These are phyloP conservation scores for Trachurus trachurus DNA, from an alignment of 2,797 vertebrate genomes.

Conservation along the genomic window DNA sequence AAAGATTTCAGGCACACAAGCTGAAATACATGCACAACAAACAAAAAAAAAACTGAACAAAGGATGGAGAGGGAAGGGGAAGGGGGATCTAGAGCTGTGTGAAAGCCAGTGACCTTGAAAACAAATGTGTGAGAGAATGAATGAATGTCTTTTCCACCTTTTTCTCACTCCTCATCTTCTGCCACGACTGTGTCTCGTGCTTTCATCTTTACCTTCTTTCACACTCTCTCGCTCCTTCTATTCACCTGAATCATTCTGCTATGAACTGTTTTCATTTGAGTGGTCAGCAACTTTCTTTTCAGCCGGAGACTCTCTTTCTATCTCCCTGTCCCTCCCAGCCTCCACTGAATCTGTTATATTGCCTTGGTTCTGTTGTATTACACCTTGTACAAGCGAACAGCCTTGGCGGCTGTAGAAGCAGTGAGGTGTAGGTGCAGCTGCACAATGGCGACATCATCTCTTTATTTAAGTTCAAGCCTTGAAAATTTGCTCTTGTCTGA, in stretches of 20 bases:
- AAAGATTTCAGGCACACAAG: neutral
- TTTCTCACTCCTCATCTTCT: constrained; percentile 20
- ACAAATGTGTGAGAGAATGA: constrained; percentile 24
- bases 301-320: constrained; percentile 2
- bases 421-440: constrained; percentile 1
- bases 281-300: constrained; percentile 34
- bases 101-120: constrained; percentile 44
- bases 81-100: neutral
- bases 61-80: neutral
- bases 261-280: constrained; percentile 44
- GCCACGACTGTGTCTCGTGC: neutral
- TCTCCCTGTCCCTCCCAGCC: constrained; percentile 10
- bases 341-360: constrained; percentile 16
- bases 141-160: constrained; percentile 5
- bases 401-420: constrained; percentile 9
- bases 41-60: neutral
- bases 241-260: constrained; percentile 38
- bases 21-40: neutral
- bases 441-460: constrained; percentile 9
- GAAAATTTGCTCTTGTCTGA: constrained; percentile 1
- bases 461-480: constrained; percentile 4
- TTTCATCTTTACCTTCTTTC: constrained; percentile 21
- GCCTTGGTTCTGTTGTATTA: constrained; percentile 28
- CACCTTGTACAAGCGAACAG: constrained; percentile 9
- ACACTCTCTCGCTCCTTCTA: constrained; percentile 4